Percentiles rank a stretch among this genome's conserved stretches.
Conservation (phyloP, 2,888 invertebrate genomes). For the Sabatieria punctata region DNA sequence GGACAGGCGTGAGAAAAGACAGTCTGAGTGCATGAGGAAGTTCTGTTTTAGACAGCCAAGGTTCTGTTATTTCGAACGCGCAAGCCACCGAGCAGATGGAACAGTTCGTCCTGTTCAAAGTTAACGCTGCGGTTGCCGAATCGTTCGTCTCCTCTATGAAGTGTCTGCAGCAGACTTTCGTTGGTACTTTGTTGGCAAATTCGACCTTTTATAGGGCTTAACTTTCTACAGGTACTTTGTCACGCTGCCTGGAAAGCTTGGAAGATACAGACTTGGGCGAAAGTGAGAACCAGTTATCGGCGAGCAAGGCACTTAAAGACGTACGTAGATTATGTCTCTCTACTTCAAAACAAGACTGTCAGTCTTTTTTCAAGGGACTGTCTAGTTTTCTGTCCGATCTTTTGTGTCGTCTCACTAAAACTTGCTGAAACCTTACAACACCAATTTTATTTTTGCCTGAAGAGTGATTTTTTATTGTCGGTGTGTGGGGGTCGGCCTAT, state of each 20-base stretch:
- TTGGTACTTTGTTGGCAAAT: conserved; percentile 36
- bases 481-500: too few relatives aligned
- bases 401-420: too few relatives aligned
- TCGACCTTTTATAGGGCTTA: neutral
- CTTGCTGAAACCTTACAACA: too few relatives aligned
- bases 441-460: too few relatives aligned
- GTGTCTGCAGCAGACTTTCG: conserved; percentile 60
- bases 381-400: too few relatives aligned
- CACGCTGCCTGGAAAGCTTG: conserved; percentile 52
- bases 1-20: too few relatives aligned
- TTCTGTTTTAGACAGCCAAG: too few relatives aligned
- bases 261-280: conserved; percentile 45
- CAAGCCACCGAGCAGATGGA: conserved; percentile 36
- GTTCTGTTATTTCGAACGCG: neutral
- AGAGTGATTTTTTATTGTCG: too few relatives aligned
- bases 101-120: conserved; percentile 51
- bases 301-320: conserved; percentile 56
- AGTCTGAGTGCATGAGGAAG: too few relatives aligned
- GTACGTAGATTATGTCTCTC: conserved; percentile 39
- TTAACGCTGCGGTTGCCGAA: conserved; percentile 58
- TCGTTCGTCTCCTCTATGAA: conserved; percentile 61
- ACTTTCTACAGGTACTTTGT: conserved; percentile 50
- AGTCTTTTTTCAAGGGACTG: too few relatives aligned
- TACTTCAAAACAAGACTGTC: too few relatives aligned
- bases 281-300: conserved; percentile 37